A percentile compares a stretch with the other conserved stretches of the same genome.
phyloP scores from a whole-genome alignment of 1,140 invertebrate species.

The Zaprionus vittiger region DNA sequence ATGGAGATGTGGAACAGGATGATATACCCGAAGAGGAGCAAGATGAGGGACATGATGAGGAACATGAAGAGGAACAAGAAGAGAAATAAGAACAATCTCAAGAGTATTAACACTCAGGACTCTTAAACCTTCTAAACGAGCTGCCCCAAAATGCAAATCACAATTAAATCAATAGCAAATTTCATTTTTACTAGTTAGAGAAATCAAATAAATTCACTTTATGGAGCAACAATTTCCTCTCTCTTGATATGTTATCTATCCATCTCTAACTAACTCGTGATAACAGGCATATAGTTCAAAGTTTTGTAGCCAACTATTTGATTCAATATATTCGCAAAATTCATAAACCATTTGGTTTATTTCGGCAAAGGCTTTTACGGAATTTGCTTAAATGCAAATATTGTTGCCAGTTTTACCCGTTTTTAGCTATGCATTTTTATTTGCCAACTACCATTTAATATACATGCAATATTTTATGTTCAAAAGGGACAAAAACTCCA shows the following conservation, averaged over 20 bases:
- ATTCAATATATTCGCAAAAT: constrained; percentile 61
- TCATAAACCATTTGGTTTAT: constrained; percentile 33
- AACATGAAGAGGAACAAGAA: background rate
- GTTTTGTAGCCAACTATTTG: constrained; percentile 37
- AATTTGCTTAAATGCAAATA: constrained; percentile 66
- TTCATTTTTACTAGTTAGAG: background rate
- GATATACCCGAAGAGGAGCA: background rate
- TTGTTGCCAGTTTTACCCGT: constrained; percentile 40
- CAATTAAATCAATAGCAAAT: background rate
- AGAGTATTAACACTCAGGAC: too few species aligned
- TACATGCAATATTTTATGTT: constrained; percentile 36
- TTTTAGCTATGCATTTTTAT: constrained; percentile 62
- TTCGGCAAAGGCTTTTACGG: constrained; percentile 50
- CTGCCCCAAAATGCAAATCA: background rate
- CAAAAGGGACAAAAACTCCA: constrained; percentile 10
- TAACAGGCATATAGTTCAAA: constrained; percentile 11
- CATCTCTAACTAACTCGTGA: background rate
- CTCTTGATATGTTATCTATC: background rate
- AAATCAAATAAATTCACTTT: constrained; percentile 16
- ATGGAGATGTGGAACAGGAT: background rate
- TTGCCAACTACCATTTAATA: constrained; percentile 56
- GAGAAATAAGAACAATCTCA: background rate
- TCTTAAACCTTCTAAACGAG: too few species aligned
- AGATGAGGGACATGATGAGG: background rate
- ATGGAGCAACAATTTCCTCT: background rate